phyloP scores from a whole-genome alignment of 2,888 invertebrate species.

The Platycnemis pennipes region DNA sequence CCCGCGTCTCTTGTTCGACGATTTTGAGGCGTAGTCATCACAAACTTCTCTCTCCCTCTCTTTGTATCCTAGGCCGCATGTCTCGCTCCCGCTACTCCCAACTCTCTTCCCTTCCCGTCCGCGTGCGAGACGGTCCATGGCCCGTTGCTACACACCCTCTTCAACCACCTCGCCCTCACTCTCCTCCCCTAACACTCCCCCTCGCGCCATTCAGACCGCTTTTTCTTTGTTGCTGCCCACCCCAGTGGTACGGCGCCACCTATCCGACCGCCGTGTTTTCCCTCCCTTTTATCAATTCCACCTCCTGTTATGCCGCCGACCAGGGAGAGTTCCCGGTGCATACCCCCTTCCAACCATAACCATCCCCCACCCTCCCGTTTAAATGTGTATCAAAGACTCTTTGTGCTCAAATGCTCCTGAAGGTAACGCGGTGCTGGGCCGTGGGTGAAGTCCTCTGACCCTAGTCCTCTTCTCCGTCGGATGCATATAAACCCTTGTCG shows the following conservation, averaged over 20 bases:
- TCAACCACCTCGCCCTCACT: neutral
- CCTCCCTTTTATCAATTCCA: constrained; percentile 58
- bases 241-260: constrained; percentile 18
- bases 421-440: constrained; percentile 46
- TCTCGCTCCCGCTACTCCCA: neutral
- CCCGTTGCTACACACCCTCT: constrained; percentile 23
- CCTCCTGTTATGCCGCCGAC: neutral
- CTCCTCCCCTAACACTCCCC: neutral
- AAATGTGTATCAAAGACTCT: constrained; percentile 64
- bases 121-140: neutral
- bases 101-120: neutral
- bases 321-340: neutral
- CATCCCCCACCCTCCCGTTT: neutral
- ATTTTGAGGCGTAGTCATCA: constrained; percentile 60
- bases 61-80: neutral
- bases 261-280: constrained; percentile 47
- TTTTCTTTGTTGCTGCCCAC: constrained; percentile 58
- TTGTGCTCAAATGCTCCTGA: constrained; percentile 54
- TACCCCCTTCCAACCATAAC: constrained; percentile 31
- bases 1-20: constrained; percentile 62
- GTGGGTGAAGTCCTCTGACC: neutral
- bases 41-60: constrained; percentile 16
- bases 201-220: constrained; percentile 50
- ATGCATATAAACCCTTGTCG: constrained; percentile 56
- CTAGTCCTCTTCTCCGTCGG: neutral